A percentile compares a stretch with the other conserved stretches of the same genome.
These are phyloP conservation scores for Branchellion lobata DNA, from an alignment of 2,888 invertebrate species.

Conservation along the genomic window DNA sequence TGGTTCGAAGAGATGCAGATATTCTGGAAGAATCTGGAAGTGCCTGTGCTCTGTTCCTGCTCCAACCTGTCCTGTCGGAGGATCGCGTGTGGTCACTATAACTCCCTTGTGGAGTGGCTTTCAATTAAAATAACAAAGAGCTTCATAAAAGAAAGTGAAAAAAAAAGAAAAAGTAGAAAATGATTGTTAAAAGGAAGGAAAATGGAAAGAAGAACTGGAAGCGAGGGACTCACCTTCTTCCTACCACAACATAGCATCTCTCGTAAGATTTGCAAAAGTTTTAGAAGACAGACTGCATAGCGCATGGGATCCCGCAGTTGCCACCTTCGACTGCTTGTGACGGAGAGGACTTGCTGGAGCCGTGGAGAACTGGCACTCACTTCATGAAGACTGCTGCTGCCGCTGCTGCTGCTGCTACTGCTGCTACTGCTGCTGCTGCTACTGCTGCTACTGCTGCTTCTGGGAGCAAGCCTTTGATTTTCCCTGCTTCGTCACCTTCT, in stretches of 20 bases:
- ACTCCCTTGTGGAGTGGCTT: neutral
- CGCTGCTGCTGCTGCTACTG: neutral
- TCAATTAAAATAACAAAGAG: neutral
- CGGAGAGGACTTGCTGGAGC: neutral
- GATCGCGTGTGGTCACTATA: neutral
- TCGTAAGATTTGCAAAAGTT: conserved; percentile 25
- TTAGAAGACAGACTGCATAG: conserved; percentile 12
- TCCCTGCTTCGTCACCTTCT: too few species aligned
- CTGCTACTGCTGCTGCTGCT: neutral
- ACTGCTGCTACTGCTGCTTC: neutral
- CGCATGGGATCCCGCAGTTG: neutral
- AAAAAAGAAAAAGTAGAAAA: conserved; percentile 25
- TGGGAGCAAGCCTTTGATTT: neutral
- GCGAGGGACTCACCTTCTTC: conserved; percentile 38
- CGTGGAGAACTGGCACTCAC: neutral
- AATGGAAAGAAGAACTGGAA: conserved; percentile 31
- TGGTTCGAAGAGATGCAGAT: neutral
- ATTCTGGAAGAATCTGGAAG: neutral
- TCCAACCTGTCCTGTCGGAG: neutral
- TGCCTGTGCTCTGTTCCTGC: neutral
- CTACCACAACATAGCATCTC: conserved; percentile 47
- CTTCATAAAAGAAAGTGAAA: neutral
- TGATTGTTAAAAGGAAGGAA: conserved; percentile 33
- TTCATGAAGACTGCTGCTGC: neutral
- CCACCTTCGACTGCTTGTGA: too few species aligned